Evolutionary conservation across 2,113 vertebrate genomes (phyloP).

Genomic region (Oryctolagus cuniculus): mOryCun1.1 NC_091435.1:46319501-46320000

Average conservation of each 20-base stretch:
- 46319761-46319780: neutral
- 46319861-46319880: neutral
- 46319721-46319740: too few relatives aligned
- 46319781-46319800: neutral
- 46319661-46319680: too few relatives aligned
- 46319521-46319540: too few relatives aligned
- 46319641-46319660: too few relatives aligned
- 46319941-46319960: neutral
- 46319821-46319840: neutral
- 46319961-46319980: neutral
- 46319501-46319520: too few relatives aligned
- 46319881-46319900: constrained; percentile 32
- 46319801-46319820: neutral
- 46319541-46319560: too few relatives aligned
- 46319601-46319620: too few relatives aligned
- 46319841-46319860: neutral
- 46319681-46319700: too few relatives aligned
- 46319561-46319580: too few relatives aligned
- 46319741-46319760: neutral
- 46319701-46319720: too few relatives aligned
- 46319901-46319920: constrained; percentile 29
- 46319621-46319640: too few relatives aligned
- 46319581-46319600: too few relatives aligned
- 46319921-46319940: neutral
- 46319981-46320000: neutral